Base-by-base conservation (phyloP, 2,888 invertebrate genomes). In the Agonopterix arenella region DNA sequence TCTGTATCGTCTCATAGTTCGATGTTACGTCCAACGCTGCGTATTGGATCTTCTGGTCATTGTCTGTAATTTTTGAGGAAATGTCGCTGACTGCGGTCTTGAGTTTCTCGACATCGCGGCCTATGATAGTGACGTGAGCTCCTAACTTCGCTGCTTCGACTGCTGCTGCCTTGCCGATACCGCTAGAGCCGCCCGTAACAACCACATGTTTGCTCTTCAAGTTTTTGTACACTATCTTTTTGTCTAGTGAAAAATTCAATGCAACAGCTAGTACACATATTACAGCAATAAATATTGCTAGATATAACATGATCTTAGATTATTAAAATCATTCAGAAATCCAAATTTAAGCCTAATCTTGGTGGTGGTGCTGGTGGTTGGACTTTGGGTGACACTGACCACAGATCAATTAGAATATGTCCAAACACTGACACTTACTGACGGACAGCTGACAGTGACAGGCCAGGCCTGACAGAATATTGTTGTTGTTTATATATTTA, bases 121-220 rank as follows among this genome's bases (percentile, higher is more conserved):
- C 98, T 56, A 98, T 90, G 48, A 99, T 92, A 0, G 98, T 97
- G 1, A 99, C 96, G 82, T 96, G 90, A 4, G 98, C 98, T 36
- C 98, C 98, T 62, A 91, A 83, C 65, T 89, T 90, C 0, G 93
- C 95, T 8, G 94, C 95, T 68, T 95, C 91, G 28, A 93, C 86
- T 0, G 97, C 98, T 10, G 95, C 78, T 52, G 93, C 92, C 77
- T 96, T 94, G 0, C 98, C 99, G 63, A 99, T 99, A 7, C 98
- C 98, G 82, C 97, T 97, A 0, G 98, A 98, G 9, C 98, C 98
- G 44, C 98, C 98, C 36, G 98, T 98, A 44, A 98, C 90, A 16
- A 93, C 91, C 36, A 94, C 92, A 83, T 93, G 93, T 65, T 88
- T 91, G 5, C 84, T 86, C 44, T 80, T 62, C 46, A 92, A 69